Conservation (phyloP, 2,888 invertebrate genomes). For the Allophyes oxyacanthae region DNA sequence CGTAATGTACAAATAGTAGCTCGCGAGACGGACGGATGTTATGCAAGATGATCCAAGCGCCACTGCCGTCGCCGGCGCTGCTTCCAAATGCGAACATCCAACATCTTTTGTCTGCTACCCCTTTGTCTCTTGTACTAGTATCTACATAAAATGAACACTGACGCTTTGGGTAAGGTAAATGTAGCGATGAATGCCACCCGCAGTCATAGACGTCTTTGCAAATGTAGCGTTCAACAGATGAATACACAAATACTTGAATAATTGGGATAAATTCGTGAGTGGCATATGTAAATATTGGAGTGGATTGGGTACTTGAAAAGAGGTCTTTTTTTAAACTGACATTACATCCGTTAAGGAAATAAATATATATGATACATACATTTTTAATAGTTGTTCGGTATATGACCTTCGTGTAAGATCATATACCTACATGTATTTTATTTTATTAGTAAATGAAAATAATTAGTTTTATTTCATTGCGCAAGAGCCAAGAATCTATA, state of each 20-base stretch:
- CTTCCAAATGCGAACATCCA: constrained; percentile 1
- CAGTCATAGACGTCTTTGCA: constrained; percentile 33
- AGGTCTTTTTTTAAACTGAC: constrained; percentile 31
- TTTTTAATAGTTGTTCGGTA: constrained; percentile 48
- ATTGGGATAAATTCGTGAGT: constrained; percentile 42
- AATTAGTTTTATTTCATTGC: constrained; percentile 44
- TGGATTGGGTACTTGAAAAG: constrained; percentile 13
- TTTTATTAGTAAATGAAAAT: constrained; percentile 58
- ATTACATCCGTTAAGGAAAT: constrained; percentile 61
- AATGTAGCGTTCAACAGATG: constrained; percentile 19
- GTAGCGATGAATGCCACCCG: constrained; percentile 35
- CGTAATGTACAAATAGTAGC: constrained; percentile 66
- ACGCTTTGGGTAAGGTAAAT: constrained; percentile 30
- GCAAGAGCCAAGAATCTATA: constrained; percentile 39
- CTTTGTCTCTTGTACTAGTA: constrained; percentile 16
- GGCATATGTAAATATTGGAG: constrained; percentile 28
- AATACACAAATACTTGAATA: constrained; percentile 41
- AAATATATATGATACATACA: constrained; percentile 9
- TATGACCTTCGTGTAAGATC: constrained; percentile 60
- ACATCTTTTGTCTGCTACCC: constrained; percentile 19
- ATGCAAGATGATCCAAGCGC: constrained; percentile 68
- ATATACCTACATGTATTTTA: too few species aligned
- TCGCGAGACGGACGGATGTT: constrained; percentile 53
- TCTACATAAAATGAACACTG: constrained; percentile 18
- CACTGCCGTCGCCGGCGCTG: constrained; percentile 3